Base-by-base conservation (phyloP, 2,797 vertebrate species). In the Gallinago stenura region DNA sequence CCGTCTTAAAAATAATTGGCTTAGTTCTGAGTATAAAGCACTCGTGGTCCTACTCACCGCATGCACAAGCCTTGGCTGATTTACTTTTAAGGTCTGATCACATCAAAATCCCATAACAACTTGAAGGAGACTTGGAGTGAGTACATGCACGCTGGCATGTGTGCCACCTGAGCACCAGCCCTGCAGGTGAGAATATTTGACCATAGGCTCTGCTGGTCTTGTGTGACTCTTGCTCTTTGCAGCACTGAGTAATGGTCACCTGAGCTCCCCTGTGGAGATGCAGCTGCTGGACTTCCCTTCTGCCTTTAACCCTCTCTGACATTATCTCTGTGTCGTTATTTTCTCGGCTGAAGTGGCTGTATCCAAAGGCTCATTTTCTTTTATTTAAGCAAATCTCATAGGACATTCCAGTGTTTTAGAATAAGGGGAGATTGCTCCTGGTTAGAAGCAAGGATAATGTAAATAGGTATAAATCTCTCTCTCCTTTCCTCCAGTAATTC, bases 401-500 rank as follows among this genome's bases (percentile, higher is more conserved):
- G 56, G 41, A 84, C 57, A 50, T 65, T 2, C 73, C 22, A 73
- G n/a, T 70, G 41, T 8, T 93, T 91, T 76, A 82, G 51, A 72
- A 53, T 35, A 87, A 35, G 33, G 22, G 16, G 9, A 82, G 82
- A 77, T 82, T 84, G 20, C 56, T 94, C 28, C 43, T 94, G 71
- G 41, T 93, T 87, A 71, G 60, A 95, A 93, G 81, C 26, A 83
- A 82, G 76, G 58, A 78, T 91, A 87, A 95, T 95, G 46, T 94
- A 87, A 94, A 70, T 86, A 91, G 35, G 73, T 77, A 70, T 89
- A 93, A 96, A 91, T 84, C 80, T 89, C 61, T 84, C 33, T 89
- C 56, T 69, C 43, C 73, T 86, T 94, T 94, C 15, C 37, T 90
- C 48, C 15, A 31, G 82, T 96, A 94, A 93, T 95, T 90, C 92